phyloP scores from a whole-genome alignment of 53 echinoderm and acorn worm species.

The Astropecten irregularis region DNA sequence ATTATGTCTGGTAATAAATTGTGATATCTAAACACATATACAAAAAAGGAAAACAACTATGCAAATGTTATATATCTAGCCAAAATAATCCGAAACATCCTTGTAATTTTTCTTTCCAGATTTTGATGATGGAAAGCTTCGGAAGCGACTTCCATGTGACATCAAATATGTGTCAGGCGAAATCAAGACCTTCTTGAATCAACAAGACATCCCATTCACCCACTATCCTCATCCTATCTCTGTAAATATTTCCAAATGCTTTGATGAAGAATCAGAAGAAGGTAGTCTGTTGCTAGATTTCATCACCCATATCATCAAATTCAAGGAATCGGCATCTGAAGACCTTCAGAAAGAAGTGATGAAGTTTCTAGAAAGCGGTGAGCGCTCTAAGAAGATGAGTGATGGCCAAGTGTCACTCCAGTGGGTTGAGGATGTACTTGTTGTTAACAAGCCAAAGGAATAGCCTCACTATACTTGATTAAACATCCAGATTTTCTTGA shows the following conservation, averaged over 20 bases:
- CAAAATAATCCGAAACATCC: too few relatives aligned
- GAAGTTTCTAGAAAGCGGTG: not conserved
- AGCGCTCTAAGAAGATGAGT: not conserved
- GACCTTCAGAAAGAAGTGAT: not conserved
- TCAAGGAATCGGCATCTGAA: not conserved
- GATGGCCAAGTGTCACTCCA: not conserved
- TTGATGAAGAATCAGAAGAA: not conserved
- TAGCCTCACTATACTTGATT: too few relatives aligned
- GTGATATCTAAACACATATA: too few relatives aligned
- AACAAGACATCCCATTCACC: not conserved
- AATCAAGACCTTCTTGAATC: not conserved
- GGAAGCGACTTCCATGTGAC: too few relatives aligned
- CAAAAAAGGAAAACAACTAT: too few relatives aligned
- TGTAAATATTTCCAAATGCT: not conserved
- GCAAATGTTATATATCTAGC: too few relatives aligned
- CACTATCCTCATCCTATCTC: not conserved
- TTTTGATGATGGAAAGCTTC: too few relatives aligned
- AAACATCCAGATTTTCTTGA: too few relatives aligned
- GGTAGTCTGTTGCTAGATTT: not conserved
- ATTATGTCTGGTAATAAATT: slow-evolving; percentile 14
- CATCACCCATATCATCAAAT: not conserved
- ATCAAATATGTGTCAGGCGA: too few relatives aligned
- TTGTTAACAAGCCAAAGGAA: not conserved
- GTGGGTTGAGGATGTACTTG: not conserved
- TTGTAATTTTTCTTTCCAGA: too few relatives aligned